phyloP scores from a whole-genome alignment of 2,797 vertebrate species.

The Trachurus trachurus region DNA sequence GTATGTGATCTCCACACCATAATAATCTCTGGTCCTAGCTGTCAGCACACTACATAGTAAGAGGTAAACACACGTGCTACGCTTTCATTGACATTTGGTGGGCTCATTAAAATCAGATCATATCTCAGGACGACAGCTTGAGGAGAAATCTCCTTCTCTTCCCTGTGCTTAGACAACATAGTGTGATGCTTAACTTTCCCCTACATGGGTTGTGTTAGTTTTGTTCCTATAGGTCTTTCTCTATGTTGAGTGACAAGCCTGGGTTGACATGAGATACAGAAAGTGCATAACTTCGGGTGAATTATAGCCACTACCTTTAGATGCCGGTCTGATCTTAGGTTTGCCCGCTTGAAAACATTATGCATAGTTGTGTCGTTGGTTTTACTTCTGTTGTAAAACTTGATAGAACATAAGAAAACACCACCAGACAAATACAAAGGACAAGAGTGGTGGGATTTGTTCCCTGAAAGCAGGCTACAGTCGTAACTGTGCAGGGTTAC shows the following conservation, averaged over 20 bases:
- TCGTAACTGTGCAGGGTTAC: conserved; percentile 25
- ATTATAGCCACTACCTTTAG: conserved; percentile 23
- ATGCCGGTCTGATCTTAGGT: conserved; percentile 10
- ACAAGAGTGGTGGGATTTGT: background rate
- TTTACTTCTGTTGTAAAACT: conserved; percentile 32
- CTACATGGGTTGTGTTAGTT: conserved; percentile 47
- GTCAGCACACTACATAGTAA: conserved; percentile 59
- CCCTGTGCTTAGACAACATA: conserved; percentile 39
- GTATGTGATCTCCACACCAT: conserved; percentile 44
- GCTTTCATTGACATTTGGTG: conserved; percentile 74
- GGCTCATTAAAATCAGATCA: conserved; percentile 79
- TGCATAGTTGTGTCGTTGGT: conserved; percentile 19
- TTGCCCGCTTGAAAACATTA: conserved; percentile 14
- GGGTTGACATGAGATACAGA: conserved; percentile 13
- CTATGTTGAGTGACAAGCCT: conserved; percentile 46
- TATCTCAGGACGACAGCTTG: conserved; percentile 57
- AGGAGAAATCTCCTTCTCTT: conserved; percentile 45
- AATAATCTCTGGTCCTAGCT: conserved; percentile 62
- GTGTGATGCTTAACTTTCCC: conserved; percentile 35
- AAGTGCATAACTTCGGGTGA: conserved; percentile 14
- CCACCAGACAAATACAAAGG: background rate
- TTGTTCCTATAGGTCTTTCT: conserved; percentile 39
- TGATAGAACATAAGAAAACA: conserved; percentile 27
- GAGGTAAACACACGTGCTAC: conserved; percentile 60
- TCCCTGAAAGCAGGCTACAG: conserved; percentile 5